Evolutionary conservation across 2,797 vertebrate genomes (phyloP), one percentile per base, ranked within the genome.

Genomic region (Tadarida brasiliensis): DNA sequence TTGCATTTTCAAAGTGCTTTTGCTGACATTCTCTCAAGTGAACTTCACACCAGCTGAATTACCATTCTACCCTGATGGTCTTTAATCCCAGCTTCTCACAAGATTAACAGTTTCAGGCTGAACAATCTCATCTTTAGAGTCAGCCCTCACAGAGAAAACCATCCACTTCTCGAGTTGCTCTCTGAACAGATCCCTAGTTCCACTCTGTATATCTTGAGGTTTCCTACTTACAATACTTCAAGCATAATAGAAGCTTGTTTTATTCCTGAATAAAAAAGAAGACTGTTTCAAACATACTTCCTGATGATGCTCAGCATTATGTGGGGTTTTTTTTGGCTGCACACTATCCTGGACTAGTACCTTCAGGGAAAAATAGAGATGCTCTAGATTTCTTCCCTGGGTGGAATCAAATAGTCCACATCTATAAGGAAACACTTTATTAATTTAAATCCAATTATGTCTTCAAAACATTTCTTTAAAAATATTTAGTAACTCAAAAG

Each of bases 381-480:
- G 51, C 22, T 84, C 65, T 63, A 84, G 33, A 89, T 56, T 91
- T 89, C 44, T 78, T 89, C 16, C 22, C 7, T 54, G 51, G 35
- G 35, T 22, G 0, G 10, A 96, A 65, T 85, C 89, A 47, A 95
- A 85, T 17, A 74, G 16, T 22, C 28, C 65, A 87, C 15, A 54
- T 7, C 77, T 80, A 83, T 11, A 89, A 70, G 33, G 30, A 73
- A 91, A 85, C 68, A 65, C 3, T 88, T 94, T 28, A 78, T 65
- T 56, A 61, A 78, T 82, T 91, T 84, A 83, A 90, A 54, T 10
- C 28, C n/a, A 80, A n/a, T 22, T 94, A 56, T 49, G 33, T 28
- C 71, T 86, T 71, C 47, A 78, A 65, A 90, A 92, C 12, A 86
- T 24, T 78, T 87, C 84, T 78, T 84, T 51, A 82, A 82, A 96